Evolutionary conservation across 2,888 invertebrate genomes (phyloP), one percentile per base, ranked within the genome.

Genomic region (Caenorhabditis sp.): DNA sequence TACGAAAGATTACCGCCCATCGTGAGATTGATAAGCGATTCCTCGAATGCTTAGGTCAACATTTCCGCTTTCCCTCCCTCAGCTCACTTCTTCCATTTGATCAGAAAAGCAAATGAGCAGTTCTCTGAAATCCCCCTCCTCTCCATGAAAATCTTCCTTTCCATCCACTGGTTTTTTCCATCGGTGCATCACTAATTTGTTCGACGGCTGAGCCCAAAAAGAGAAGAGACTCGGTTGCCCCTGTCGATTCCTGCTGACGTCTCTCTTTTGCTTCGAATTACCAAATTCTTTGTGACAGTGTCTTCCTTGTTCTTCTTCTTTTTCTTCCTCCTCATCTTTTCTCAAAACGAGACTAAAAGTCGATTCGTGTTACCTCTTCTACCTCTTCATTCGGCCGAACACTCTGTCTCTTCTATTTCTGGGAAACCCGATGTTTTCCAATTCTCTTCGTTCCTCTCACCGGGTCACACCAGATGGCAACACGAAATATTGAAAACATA

Each of bases 171-270:
- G 4, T 20, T 24, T 62, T 18, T 64, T 44, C 40, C 64, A 44
- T 58, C 50, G 55, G 71, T 56, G 64, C 64, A 72, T 72, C 64
- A 24, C 40, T 72, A 62, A 55, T 62, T 62, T 71, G 71, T 20
- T 37, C 37, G 24, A 58, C 44, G 28, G 51, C 40, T 61, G 44
- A 44, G 44, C 24, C 53, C 37, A 20, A 44, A 15, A 20, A 44
- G 50, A 47, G 51, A 64, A 51, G 18, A 28, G 51, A 64, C 24
- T 61, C 24, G 40, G 15, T 40, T 40, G 32, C 32, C 40, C 40
- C 18, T 18, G 47, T 20, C 47, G 47, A 47, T 47, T 47, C 20
- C 47, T 18, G 47, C 18, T 47, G 47, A 47, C 47, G 22, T 64
- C 18, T 28, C 32, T 53, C 53, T 13, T 47, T 62, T 62, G 15